Evolutionary conservation across 1,140 invertebrate species (phyloP).

Genomic region (Drosophila malerkotliana): DNA sequence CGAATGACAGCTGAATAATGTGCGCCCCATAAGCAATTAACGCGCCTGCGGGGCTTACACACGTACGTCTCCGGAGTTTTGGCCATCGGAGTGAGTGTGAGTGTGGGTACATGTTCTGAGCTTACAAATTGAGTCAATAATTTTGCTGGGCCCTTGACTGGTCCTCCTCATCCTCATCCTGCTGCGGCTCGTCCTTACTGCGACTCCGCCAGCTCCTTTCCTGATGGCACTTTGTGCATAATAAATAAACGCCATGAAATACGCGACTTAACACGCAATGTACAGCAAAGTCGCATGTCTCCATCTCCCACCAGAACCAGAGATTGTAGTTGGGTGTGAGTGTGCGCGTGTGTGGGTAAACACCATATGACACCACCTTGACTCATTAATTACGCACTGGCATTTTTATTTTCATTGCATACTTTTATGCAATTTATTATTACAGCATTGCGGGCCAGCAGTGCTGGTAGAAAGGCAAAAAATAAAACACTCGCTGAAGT

Average conservation of each 20-base stretch:
- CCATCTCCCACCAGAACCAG: constrained; percentile 16
- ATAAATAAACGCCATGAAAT: constrained; percentile 82
- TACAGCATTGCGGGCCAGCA: constrained; percentile 57
- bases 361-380: constrained; percentile 81
- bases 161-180: constrained; percentile 9
- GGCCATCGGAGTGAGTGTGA: background rate
- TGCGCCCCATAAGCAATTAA: constrained; percentile 79
- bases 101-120: constrained; percentile 27
- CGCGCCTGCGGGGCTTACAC: constrained; percentile 70
- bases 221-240: constrained; percentile 75
- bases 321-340: constrained; percentile 6
- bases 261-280: constrained; percentile 80
- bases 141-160: constrained; percentile 58
- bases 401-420: constrained; percentile 83
- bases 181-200: background rate
- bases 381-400: constrained; percentile 83
- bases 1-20: constrained; percentile 80
- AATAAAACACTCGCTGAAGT: constrained; percentile 46
- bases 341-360: constrained; percentile 53
- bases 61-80: constrained; percentile 29
- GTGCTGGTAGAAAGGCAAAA: constrained; percentile 3
- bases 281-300: constrained; percentile 57
- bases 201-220: background rate
- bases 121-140: constrained; percentile 81
- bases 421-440: constrained; percentile 82